Base-by-base conservation (phyloP, 2,797 vertebrate species). In the Malacoraja senta region DNA sequence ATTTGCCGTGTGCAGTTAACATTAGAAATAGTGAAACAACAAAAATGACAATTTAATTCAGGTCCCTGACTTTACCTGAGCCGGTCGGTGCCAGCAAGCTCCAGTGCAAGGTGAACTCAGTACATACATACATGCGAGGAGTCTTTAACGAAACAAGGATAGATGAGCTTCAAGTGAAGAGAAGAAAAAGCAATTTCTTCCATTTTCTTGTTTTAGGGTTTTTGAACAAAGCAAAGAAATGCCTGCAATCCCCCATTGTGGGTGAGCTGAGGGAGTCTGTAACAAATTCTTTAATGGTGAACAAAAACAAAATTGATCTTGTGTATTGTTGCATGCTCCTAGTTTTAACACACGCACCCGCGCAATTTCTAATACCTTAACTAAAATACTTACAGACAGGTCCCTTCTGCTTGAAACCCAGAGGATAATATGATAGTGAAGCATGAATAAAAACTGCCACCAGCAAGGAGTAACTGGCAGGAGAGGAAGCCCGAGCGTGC, bases 381-480 rank as follows among this genome's bases (percentile, higher is more conserved):
- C 95, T 95, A 95, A 96, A 96, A 96, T 96, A 96, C 95, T 96
- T 95, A 95, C 96, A 96, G 96, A 96, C 96, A 96, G 96, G 95
- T 96, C 95, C 95, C 95, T 95, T 96, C 96, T 97, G 96, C 96
- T 95, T 96, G 96, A 96, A 96, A 95, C 95, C 96, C 96, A 95
- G 95, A 95, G 95, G 96, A 97, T 95, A 96, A 96, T 95, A 94
- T 94, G 96, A 95, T 95, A 95, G 94, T 96, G 96, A 96, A 95
- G 96, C 96, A 97, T 96, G 96, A 96, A 97, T 96, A 97, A 96
- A 97, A 96, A 96, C 95, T 95, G 96, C 95, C 95, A 96, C 96
- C 95, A 96, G 96, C 95, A 95, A 95, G 95, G 95, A 96, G 94
- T 97, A 96, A 97, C 95, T 97, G 97, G 96, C 96, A 96, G 95